phyloP scores from a whole-genome alignment of 2,113 vertebrate species.

The Phalacrocorax carbo region DNA sequence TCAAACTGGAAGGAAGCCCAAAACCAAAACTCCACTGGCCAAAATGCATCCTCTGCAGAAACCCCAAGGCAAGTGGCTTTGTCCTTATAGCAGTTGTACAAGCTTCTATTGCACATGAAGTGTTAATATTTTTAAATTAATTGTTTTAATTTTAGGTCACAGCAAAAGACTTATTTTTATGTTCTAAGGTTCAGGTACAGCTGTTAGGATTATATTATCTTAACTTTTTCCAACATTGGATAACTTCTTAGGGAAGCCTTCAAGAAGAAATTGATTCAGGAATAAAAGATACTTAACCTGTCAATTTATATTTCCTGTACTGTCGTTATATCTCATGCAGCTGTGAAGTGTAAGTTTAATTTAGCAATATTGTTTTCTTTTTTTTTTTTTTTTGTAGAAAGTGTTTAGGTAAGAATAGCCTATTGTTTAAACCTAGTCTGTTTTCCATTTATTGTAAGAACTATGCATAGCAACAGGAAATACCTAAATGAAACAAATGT shows the following conservation, averaged over 20 bases:
- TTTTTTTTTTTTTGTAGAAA: neutral
- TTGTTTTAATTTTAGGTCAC: neutral
- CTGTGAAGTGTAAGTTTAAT: neutral
- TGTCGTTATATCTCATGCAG: neutral
- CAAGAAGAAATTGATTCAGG: neutral
- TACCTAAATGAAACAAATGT: neutral
- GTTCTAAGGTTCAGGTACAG: neutral
- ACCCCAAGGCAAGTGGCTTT: slow-evolving; percentile 79
- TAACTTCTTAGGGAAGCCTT: neutral
- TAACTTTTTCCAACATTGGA: neutral
- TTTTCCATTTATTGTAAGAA: neutral
- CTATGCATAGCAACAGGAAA: neutral
- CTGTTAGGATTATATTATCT: neutral
- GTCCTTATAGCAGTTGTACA: neutral
- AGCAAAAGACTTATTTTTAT: neutral
- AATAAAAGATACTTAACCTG: neutral
- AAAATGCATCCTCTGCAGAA: slow-evolving; percentile 78
- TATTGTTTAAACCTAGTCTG: neutral
- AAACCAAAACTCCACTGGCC: slow-evolving; percentile 66
- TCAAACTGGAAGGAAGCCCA: slow-evolving; percentile 73
- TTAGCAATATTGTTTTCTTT: neutral
- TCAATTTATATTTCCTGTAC: neutral
- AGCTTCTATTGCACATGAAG: rapidly evolving
- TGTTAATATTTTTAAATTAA: neutral
- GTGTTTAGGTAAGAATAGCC: neutral